Evolutionary conservation across 2,113 vertebrate species (phyloP), one percentile per base, ranked within the genome.

Genomic region (Colossoma macropomum): DNA sequence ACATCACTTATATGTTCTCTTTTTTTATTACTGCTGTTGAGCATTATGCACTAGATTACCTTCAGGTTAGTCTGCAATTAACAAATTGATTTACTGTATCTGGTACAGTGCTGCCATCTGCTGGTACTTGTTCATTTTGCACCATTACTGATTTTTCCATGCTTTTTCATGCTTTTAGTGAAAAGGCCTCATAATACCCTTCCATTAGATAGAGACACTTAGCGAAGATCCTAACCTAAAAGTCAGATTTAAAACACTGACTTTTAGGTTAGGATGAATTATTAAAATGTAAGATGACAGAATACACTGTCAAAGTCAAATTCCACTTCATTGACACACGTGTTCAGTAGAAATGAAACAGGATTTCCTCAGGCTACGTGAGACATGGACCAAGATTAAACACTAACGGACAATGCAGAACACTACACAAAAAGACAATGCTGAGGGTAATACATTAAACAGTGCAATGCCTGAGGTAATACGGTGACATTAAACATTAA

Each of bases 41-140:
- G 9, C 59, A 62, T 34, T 45, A 28, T 16, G 10, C 12, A 5
- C 3, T 16, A 9, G 13, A 69, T 32, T 56, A 56, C 12, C 13
- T 15, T 16, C 25, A 13, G 1, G 12, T 32, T 50, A n/a, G 52
- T 32, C 41, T 50, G 11, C 60, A 78, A 34, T 9, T 30, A 23
- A 32, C 45, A 23, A 50, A 68, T n/a, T 9, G 10, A 48, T 32
- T 19, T 63, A 45, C 41, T 45, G 6, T 66, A 52, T 50, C 19
- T 78, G 21, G 19, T 23, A 41, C 45, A 4, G 85, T 92, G 87
- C 91, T 93, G 93, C 92, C 94, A 90, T 91, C 93, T 93, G 85
- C 88, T 91, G 92, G 84, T 89, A 84, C 81, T 76, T 80, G 32
- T 54, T 2, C 10, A 84, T 45, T 77, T 82, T 65, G 63, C 78